Base-by-base conservation (phyloP, 2,888 invertebrate species). In the Augochlorella aurata region DNA sequence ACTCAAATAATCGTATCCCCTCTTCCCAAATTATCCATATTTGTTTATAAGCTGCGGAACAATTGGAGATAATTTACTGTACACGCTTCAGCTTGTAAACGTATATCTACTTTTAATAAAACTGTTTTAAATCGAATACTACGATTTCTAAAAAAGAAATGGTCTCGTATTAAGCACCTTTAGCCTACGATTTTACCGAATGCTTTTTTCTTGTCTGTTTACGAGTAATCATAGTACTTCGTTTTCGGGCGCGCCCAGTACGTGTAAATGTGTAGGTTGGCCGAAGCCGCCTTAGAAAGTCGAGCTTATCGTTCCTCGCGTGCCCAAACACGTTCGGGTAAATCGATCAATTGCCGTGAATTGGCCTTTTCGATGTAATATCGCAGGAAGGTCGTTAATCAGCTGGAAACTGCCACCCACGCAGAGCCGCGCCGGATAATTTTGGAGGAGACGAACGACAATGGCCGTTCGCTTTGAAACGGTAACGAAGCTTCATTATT, bases 281-380 rank as follows among this genome's bases (percentile, higher is more conserved):
- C 58, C 47, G 67, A 18, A 16, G 16, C 58, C 54, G 61, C 49
- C 74, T 82, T 82, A 61, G 24, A 77, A 76, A 71, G 77, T 79
- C 70, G 65, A 66, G 52, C 71, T 81, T 81, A 80, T 68, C 82
- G 80, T 44, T 49, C 18, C 68, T 85, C 84, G 85, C 85, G 85
- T 85, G 85, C 84, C 70, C 74, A 73, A 72, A 76, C 78, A 65
- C 82, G 79, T 84, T 84, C 80, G 65, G 73, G 70, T 80, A 78
- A 82, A 85, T 82, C 85, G 85, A 85, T 85, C 85, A 84, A 84
- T 85, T 78, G 82, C 82, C 74, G 67, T 77, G 84, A 82, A 84
- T 84, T 80, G 82, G 80, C 85, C 81, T 78, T 71, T 82, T 85
- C 85, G 80, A 69, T 68, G 68, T 79, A 77, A 78, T 82, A 82